Conservation (phyloP, 2,888 invertebrate species). For the Thecophora atra region DNA sequence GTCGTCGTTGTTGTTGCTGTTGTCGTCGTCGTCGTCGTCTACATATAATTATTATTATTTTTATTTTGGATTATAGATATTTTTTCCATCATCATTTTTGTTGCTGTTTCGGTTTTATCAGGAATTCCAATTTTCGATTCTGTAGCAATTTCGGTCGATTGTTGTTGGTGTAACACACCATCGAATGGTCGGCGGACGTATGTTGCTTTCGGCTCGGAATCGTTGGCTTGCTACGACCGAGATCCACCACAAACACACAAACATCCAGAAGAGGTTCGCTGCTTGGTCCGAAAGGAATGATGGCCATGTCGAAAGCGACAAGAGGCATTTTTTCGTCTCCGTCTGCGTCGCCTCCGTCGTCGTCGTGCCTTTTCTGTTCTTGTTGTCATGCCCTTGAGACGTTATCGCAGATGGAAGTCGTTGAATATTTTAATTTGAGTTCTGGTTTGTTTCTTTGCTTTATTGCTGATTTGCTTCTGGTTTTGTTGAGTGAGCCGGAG, state of each 20-base stretch:
- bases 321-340: constrained; percentile 9
- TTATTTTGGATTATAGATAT: constrained; percentile 22
- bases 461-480: not conserved
- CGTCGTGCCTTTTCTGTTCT: constrained; percentile 41
- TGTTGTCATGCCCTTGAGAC: constrained; percentile 61
- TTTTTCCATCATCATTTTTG: constrained; percentile 13
- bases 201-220: not conserved
- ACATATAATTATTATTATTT: constrained; percentile 28
- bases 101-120: constrained; percentile 53
- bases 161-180: constrained; percentile 8
- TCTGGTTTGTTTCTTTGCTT: constrained; percentile 16
- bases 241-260: not conserved
- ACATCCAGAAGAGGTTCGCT: not conserved
- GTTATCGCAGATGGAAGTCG: constrained; percentile 42
- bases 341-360: too few relatives aligned
- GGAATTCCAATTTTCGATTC: constrained; percentile 59
- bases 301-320: constrained; percentile 37
- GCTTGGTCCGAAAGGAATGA: constrained; percentile 21
- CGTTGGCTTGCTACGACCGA: not conserved
- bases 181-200: too few relatives aligned
- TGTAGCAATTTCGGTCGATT: constrained; percentile 53
- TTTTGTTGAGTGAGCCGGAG: not conserved
- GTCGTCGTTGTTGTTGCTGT: not conserved
- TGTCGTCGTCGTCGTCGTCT: constrained; percentile 4
- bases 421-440: constrained; percentile 34